Base-by-base conservation (phyloP, 2,888 invertebrate genomes). In the Apodemia hepburni region DNA sequence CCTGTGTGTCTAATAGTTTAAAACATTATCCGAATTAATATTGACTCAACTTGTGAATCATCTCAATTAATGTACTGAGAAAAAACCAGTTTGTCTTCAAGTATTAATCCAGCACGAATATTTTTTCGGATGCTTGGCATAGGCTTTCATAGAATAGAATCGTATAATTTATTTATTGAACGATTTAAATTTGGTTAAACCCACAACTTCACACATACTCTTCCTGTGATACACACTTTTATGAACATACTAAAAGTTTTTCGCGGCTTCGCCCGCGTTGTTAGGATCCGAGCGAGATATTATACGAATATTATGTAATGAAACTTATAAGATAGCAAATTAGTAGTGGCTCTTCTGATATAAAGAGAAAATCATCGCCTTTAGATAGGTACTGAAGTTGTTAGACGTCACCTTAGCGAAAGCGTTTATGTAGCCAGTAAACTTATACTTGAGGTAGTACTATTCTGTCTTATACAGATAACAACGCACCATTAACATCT, bases 11-110 rank as follows among this genome's bases (percentile, higher is more conserved):
- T 22, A 11, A 51, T 42, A 42, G 15, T 42, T 51, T 51, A 51
- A 51, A 22, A 51, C 27, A 12, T 51, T 51, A 51, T 51, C 51
- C 12, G 51, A 22, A 51, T 51, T 12, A 22, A 12, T 51, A 51
- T 51, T 51, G 51, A 51, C 51, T 51, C 51, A 51, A 12, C 51
- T 51, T 12, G 12, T 51, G 51, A 51, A 51, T 22, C 51, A 51
- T 22, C 51, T 27, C 22, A 51, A 51, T 51, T 22, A 51, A 51
- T 51, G 51, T 51, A 27, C 51, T 22, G 12, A 51, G 22, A 22
- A 51, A 51, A 22, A 12, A 22, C 51, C 22, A 22, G 51, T 51
- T 51, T 18, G 51, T 51, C 42, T 42, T 42, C n/a, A n/a, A n/a
- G 42, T 42, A 42, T 42, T 15, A 42, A 42, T 42, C 42, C 42